A percentile compares a stretch with the other conserved stretches of the same genome.
Conservation (phyloP, 2,113 vertebrate species). For the Sander vitreus region DNA sequence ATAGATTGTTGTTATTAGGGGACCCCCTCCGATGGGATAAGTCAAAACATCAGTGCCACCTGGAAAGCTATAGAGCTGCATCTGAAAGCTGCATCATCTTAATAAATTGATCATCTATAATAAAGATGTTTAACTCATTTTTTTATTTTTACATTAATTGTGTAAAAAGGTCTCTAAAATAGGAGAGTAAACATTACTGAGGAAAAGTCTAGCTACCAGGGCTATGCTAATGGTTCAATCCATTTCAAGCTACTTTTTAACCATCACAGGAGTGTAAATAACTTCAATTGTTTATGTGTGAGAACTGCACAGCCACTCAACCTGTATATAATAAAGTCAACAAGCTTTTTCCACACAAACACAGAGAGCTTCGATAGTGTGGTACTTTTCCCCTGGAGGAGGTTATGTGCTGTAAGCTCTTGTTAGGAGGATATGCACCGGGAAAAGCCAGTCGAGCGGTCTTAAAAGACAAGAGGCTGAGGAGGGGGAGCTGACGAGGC, state of each 20-base stretch:
- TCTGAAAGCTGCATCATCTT: not conserved
- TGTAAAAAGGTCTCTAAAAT: not conserved
- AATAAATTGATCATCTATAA: slow-evolving; percentile 4
- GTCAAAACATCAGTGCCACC: not conserved
- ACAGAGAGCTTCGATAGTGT: slow-evolving; percentile 10
- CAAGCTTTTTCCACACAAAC: slow-evolving; percentile 30
- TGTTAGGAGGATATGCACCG: slow-evolving; percentile 42
- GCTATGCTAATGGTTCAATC: not conserved
- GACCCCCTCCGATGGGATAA: not conserved
- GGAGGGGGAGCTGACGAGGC: slow-evolving; percentile 23
- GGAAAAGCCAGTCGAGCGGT: slow-evolving; percentile 35
- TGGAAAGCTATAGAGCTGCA: slow-evolving; percentile 7
- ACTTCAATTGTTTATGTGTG: slow-evolving; percentile 15
- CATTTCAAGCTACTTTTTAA: slow-evolving; percentile 20
- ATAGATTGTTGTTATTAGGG: not conserved
- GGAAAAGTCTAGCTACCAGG: not conserved
- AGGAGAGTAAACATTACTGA: not conserved
- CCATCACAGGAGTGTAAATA: not conserved
- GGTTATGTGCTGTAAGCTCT: slow-evolving; percentile 38
- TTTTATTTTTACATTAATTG: not conserved
- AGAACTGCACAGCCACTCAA: slow-evolving; percentile 15
- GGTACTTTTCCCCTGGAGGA: slow-evolving; percentile 34
- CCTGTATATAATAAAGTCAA: slow-evolving; percentile 28
- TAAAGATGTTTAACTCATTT: not conserved
- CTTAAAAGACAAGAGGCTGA: slow-evolving; percentile 37